Evolutionary conservation across 2,888 invertebrate genomes (phyloP).

Genomic region (Anaspis maculata): DNA sequence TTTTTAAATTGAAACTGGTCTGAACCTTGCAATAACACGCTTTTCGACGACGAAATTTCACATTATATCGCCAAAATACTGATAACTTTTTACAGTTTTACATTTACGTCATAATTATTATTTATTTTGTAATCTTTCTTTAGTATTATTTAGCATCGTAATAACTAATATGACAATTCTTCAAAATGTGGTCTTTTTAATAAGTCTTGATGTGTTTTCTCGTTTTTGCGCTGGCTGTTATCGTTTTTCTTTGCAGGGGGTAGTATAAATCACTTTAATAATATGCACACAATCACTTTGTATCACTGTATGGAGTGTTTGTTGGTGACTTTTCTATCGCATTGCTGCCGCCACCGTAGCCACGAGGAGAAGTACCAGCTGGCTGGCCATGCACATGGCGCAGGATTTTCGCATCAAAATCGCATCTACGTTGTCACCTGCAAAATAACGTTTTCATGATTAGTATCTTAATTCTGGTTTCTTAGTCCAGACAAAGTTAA

Average conservation of each 20-base stretch:
- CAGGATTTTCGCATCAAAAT: constrained; percentile 67
- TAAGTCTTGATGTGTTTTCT: background rate
- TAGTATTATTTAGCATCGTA: background rate
- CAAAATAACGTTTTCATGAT: constrained; percentile 10
- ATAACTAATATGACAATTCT: constrained; percentile 5
- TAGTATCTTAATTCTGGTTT: no score
- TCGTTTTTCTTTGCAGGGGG: background rate
- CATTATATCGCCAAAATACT: constrained; percentile 17
- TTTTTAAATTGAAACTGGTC: constrained; percentile 10
- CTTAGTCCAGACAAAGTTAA: no score
- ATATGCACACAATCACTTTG: constrained; percentile 5
- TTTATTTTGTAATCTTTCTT: background rate
- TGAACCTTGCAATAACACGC: background rate
- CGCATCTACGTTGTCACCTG: constrained; percentile 88
- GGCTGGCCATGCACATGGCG: constrained; percentile 38
- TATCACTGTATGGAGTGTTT: constrained; percentile 1
- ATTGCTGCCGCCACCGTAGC: constrained; percentile 34
- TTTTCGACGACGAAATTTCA: constrained; percentile 1
- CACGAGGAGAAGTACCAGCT: constrained; percentile 34
- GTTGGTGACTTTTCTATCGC: constrained; percentile 31
- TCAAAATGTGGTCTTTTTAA: constrained; percentile 10
- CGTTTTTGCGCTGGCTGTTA: background rate
- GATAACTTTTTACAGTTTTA: constrained; percentile 16
- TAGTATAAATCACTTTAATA: background rate
- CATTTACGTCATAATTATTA: constrained; percentile 14